Evolutionary conservation across 2,113 vertebrate species (phyloP).

Genomic region (Turdus rufiventris): DNA sequence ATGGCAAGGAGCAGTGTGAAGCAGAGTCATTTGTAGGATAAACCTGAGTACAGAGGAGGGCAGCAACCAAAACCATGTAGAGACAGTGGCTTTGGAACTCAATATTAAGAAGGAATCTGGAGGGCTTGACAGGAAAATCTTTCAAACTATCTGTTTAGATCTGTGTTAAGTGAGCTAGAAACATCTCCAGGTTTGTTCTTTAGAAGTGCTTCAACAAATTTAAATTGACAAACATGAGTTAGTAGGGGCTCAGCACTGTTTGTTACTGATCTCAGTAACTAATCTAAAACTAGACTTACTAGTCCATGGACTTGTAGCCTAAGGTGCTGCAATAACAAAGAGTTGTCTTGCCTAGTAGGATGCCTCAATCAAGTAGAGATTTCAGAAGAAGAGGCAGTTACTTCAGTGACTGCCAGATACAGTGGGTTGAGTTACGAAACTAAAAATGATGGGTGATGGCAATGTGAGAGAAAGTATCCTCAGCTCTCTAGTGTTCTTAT

Average conservation of each 20-base stretch:
- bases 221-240: background rate
- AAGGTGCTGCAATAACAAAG: background rate
- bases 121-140: background rate
- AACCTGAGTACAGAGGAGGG: background rate
- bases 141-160: background rate
- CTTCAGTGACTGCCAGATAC: background rate
- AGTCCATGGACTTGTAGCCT: accelerated
- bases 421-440: background rate
- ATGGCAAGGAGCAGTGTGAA: background rate
- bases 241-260: background rate
- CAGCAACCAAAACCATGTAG: background rate
- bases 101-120: background rate
- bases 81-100: background rate
- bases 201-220: background rate
- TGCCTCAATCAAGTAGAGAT: background rate
- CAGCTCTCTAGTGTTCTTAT: background rate
- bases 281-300: background rate
- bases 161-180: background rate
- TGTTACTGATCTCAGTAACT: background rate
- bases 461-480: background rate
- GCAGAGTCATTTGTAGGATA: background rate
- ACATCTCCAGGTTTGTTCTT: background rate
- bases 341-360: background rate
- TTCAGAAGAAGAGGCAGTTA: background rate
- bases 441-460: background rate